phyloP scores from a whole-genome alignment of 2,888 invertebrate species.

The Parnassius smintheus region DNA sequence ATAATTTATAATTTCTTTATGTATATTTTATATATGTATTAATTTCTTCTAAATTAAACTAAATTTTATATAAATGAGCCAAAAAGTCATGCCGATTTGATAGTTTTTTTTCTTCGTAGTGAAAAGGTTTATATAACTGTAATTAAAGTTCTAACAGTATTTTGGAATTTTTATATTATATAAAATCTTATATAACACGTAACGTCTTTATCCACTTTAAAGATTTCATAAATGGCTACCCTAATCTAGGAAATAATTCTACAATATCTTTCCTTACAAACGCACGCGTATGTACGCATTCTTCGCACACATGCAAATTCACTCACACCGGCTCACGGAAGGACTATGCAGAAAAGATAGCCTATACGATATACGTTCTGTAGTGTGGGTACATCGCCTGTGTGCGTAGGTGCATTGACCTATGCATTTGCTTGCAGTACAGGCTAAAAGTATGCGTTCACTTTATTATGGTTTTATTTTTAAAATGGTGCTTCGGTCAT shows the following conservation, averaged over 20 bases:
- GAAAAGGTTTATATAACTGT: too few species aligned
- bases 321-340: slow-evolving; percentile 59
- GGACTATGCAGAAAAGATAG: slow-evolving; percentile 51
- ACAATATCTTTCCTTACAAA: slow-evolving; percentile 74
- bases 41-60: too few species aligned
- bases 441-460: slow-evolving; percentile 80
- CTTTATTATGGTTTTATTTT: slow-evolving; percentile 81
- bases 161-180: too few species aligned
- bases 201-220: slow-evolving; percentile 8
- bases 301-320: slow-evolving; percentile 78
- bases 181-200: background rate
- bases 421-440: slow-evolving; percentile 78
- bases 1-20: too few species aligned
- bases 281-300: slow-evolving; percentile 74
- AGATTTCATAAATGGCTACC: slow-evolving; percentile 41
- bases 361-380: slow-evolving; percentile 31
- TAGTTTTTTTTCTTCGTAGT: too few species aligned
- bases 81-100: too few species aligned
- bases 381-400: slow-evolving; percentile 47
- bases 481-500: slow-evolving; percentile 70
- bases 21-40: too few species aligned
- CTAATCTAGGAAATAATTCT: slow-evolving; percentile 76
- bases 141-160: too few species aligned
- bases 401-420: slow-evolving; percentile 74
- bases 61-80: too few species aligned